Evolutionary conservation across 1,140 invertebrate species (phyloP).

Genomic region (Anastatus disparis): DNA sequence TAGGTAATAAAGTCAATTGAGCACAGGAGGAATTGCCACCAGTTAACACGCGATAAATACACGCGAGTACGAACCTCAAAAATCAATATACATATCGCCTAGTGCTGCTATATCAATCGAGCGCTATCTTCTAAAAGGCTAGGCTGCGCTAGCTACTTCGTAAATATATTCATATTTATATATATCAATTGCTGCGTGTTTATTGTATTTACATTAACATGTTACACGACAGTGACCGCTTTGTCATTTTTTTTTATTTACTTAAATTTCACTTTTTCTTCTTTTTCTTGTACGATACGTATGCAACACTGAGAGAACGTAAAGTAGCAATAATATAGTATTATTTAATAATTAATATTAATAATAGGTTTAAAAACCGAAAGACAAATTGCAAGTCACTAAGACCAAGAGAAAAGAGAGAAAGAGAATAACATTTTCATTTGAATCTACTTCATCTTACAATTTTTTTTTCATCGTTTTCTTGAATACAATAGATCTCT

Average conservation of each 20-base stretch:
- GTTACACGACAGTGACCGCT: slow-evolving; percentile 40
- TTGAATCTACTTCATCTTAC: too few relatives aligned
- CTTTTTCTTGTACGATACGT: slow-evolving; percentile 40
- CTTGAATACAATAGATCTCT: too few relatives aligned
- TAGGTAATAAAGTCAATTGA: slow-evolving; percentile 35
- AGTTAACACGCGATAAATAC: slow-evolving; percentile 21
- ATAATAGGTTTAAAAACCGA: slow-evolving; percentile 24
- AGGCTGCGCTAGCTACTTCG: slow-evolving; percentile 38
- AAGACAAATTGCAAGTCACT: slow-evolving; percentile 34
- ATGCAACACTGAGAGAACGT: slow-evolving; percentile 41
- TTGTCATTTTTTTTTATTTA: slow-evolving; percentile 36
- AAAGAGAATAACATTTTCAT: too few relatives aligned
- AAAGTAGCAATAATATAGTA: slow-evolving; percentile 37
- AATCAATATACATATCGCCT: slow-evolving; percentile 42
- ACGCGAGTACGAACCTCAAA: slow-evolving; percentile 30
- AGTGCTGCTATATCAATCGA: slow-evolving; percentile 38
- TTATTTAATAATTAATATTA: slow-evolving; percentile 32
- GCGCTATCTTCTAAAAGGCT: slow-evolving; percentile 38
- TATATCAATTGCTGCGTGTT: slow-evolving; percentile 40
- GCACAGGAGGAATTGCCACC: slow-evolving; percentile 38
- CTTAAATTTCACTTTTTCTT: slow-evolving; percentile 8
- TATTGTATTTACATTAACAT: slow-evolving; percentile 54
- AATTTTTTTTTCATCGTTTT: too few relatives aligned
- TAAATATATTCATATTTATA: slow-evolving; percentile 36
- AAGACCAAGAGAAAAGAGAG: slow-evolving; percentile 19